A percentile compares a stretch with the other conserved stretches of the same genome.
Conservation (phyloP, 2,113 vertebrate species). For the Rhinolophus sinicus region DNA sequence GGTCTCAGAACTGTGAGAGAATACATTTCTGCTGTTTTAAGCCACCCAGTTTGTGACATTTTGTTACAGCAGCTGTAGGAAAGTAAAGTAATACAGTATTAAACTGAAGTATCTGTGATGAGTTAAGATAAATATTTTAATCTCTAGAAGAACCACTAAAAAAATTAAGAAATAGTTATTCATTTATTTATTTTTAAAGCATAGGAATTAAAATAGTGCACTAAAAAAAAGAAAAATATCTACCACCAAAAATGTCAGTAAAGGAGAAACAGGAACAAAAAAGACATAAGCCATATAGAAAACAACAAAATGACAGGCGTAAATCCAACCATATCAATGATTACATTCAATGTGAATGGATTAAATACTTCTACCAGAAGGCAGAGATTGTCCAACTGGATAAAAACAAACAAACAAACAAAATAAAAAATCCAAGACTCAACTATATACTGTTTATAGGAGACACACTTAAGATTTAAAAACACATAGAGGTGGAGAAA, state of each 20-base stretch:
- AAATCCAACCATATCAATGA: neutral
- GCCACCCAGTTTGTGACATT: too few species aligned
- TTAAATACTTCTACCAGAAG: neutral
- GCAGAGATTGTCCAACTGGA: neutral
- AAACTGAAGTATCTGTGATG: neutral
- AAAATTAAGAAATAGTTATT: neutral
- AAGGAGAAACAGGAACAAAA: conserved; percentile 13
- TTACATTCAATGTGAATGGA: neutral
- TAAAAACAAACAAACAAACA: neutral
- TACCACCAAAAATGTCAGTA: neutral
- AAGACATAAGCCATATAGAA: neutral
- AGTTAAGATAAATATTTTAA: neutral
- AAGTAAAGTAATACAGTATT: neutral
- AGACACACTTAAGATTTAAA: neutral
- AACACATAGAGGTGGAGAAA: neutral
- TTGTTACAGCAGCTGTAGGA: neutral
- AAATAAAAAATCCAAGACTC: neutral
- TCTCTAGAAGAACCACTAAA: neutral
- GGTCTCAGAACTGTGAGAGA: neutral
- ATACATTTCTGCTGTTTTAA: neutral
- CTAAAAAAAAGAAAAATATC: neutral
- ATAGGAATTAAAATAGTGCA: neutral
- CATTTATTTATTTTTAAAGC: neutral
- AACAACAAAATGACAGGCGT: neutral
- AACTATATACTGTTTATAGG: neutral